Base-by-base conservation (phyloP, 1,140 invertebrate genomes). In the Drosophila ironensis region DNA sequence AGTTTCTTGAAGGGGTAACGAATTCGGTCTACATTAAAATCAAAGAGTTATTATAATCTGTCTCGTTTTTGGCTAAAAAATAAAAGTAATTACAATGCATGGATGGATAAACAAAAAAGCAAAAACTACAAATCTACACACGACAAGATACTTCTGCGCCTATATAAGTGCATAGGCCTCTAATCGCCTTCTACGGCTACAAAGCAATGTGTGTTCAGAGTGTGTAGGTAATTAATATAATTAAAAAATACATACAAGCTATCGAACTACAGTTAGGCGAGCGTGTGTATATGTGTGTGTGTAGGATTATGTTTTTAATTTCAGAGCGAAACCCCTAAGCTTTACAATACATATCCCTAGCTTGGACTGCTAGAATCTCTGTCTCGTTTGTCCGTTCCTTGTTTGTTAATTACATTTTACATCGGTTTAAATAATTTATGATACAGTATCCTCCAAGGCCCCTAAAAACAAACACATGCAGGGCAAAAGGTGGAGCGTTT, bases 231-330 rank as follows among this genome's bases (percentile, higher is more conserved):
- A 73, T 84, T 77, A 73, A 77, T 78, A 84, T 78, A 84, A 78
- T 82, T 82, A 63, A 82, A 82, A 82, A 77, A 28, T 73, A 84
- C 69, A 66, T 73, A 71, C 57, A 84, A 72, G 46, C 73, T 84
- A 73, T 37, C 33, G 22, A 75, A 54, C 51, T 75, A 33, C 30
- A 33, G 30, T 33, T 33, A 33, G 30, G 30, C 30, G 30, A n/a
- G n/a, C n/a, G n/a, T n/a, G n/a, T n/a, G n/a, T 12, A 71, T 48
- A 40, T 41, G 54, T 50, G 41, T 47, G 11, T 42, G 17, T 52
- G 48, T 71, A 42, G 57, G 47, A 45, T 19, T 70, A 17, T 56
- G 20, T 52, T 30, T 30, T 30, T 30, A 8, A n/a, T n/a, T n/a
- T n/a, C n/a, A n/a, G n/a, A n/a, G n/a, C 14, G 57, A 41, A 28